phyloP scores from a whole-genome alignment of 2,113 vertebrate species.

The Oenanthe melanoleuca region DNA sequence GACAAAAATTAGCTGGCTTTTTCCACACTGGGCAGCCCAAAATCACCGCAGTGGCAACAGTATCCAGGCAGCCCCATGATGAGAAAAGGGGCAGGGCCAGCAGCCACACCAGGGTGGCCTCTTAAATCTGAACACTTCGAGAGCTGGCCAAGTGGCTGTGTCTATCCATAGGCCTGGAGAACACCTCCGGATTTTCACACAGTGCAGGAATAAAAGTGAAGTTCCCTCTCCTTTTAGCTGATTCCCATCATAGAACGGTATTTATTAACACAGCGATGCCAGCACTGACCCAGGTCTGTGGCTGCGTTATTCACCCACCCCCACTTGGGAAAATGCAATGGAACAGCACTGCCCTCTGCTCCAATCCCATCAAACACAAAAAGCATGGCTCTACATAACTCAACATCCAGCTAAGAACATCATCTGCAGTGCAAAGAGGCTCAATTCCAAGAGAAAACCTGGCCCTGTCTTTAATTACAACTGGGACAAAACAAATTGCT shows the following conservation, averaged over 20 bases:
- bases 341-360: neutral
- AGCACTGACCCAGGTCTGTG: neutral
- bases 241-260: neutral
- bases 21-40: neutral
- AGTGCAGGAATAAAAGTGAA: neutral
- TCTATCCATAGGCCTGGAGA: neutral
- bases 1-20: neutral
- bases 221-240: neutral
- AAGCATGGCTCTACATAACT: neutral
- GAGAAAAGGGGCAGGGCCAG: neutral
- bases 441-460: neutral
- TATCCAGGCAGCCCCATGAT: neutral
- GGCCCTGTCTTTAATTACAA: neutral
- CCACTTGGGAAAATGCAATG: fast-evolving
- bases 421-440: neutral
- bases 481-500: neutral
- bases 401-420: neutral
- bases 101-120: neutral
- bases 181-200: neutral
- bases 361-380: neutral
- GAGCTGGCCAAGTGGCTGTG: neutral
- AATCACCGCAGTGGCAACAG: neutral
- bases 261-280: neutral
- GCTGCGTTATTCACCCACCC: neutral
- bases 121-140: neutral